Base-by-base conservation (phyloP, 2,888 invertebrate species). In the Ditula angustiorana region DNA sequence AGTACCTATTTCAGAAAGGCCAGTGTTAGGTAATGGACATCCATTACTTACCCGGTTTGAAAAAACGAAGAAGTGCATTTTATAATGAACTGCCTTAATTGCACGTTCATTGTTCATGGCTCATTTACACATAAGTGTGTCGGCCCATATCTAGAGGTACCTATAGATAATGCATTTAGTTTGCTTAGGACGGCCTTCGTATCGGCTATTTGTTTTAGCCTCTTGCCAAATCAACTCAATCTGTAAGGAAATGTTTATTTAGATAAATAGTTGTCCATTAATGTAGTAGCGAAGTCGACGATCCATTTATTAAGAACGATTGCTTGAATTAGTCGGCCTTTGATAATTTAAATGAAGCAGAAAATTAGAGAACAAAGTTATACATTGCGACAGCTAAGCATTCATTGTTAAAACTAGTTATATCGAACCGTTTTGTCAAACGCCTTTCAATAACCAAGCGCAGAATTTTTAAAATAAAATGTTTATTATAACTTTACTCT, bases 201-300 rank as follows among this genome's bases (percentile, higher is more conserved):
- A 33, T 49, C 35, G 35, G 28, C 28, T 62, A 56, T 62, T 62
- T 62, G 50, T 57, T 37, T 62, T 50, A 56, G 56, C 41, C n/a
- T 46, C 56, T 30, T 50, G 62, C 56, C 56, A 50, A 57, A 61
- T 26, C 53, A 55, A 62, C 56, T 49, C 62, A 50, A 62, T 57
- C 50, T 41, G 50, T 33, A 11, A 21, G 35, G 41, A 53, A 53
- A 26, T 35, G 33, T 28, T 47, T 59, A 37, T 59, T 53, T 55
- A 47, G 41, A 61, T 47, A 35, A 55, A 61, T 55, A 21, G 47
- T 24, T 47, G 53, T 33, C 53, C 53, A 30, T 53, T 44, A 8
- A 47, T 47, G 53, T 19, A 44, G 35, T 50, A 57, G 47, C 8
- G 52, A 30, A 30, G 26, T 55, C 24, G 52, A n/a, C n/a, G 50